Evolutionary conservation across 2,888 invertebrate species (phyloP).

Genomic region (Celastrina argiolus): DNA sequence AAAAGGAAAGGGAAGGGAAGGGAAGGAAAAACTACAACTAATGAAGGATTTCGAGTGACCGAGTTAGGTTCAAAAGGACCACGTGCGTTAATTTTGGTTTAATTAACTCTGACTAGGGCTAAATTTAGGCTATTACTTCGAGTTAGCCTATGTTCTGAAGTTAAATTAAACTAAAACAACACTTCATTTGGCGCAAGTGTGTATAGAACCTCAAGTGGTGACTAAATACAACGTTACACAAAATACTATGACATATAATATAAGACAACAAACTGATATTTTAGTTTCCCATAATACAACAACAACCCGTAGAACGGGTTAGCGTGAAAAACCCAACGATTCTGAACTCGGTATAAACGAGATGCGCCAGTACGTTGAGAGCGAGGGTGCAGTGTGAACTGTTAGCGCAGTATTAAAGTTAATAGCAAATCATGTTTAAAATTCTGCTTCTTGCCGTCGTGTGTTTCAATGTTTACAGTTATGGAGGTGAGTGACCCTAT

Average conservation of each 20-base stretch:
- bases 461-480: background rate
- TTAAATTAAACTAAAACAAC: no score
- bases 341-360: background rate
- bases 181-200: no score
- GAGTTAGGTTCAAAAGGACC: no score
- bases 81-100: no score
- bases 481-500: slow-evolving; percentile 12
- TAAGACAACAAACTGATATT: background rate
- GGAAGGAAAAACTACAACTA: no score
- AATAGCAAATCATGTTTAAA: background rate
- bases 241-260: background rate
- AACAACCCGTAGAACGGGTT: slow-evolving; percentile 10
- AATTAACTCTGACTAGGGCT: no score
- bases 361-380: slow-evolving; percentile 7
- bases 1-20: no score
- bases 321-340: slow-evolving; percentile 2
- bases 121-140: no score
- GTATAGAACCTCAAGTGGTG: no score
- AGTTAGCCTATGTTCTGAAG: no score
- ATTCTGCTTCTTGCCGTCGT: background rate
- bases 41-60: no score
- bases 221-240: no score
- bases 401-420: background rate
- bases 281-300: background rate
- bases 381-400: slow-evolving; percentile 4